Base-by-base conservation (phyloP, 2,113 vertebrate genomes). In the Eulemur rufifrons region DNA sequence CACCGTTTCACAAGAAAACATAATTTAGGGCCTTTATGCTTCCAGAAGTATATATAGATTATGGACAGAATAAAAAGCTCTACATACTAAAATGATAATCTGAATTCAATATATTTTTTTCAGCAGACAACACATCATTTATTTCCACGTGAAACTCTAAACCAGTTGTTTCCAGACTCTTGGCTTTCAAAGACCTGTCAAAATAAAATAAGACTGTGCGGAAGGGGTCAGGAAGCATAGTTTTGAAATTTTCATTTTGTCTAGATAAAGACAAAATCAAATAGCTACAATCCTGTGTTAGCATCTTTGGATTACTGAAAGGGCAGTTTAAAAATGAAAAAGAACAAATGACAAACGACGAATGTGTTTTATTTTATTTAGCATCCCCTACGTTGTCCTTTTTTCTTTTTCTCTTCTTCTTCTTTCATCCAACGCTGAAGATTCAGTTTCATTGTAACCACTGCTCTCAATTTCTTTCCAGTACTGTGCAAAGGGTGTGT, bases 171-270 rank as follows among this genome's bases (percentile, higher is more conserved):
- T 81, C 3, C 90, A 94, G 52, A 92, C 10, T 56, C 91, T 94
- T 83, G 34, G 12, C 17, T 96, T 64, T 52, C 39, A 78, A 34
- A 80, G 17, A 32, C 27, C 8, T 83, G 34, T 39, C 64, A 78
- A 86, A 95, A 77, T 76, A 77, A 95, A 88, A 78, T n/a, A n/a
- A 86, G 82, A 32, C 37, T 59, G 15, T 13, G 2, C 18, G 15
- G 6, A 29, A 29, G 27, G 59, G 61, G 20, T 80, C 11, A 64
- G 52, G 39, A 7, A 56, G 25, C 18, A 54, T 73, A 37, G 54
- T 82, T 85, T 86, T 34, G 18, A 84, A 50, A 83, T 76, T 77
- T 96, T 94, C 54, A 71, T 81, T 95, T 93, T 88, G 69, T 76
- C 9, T 29, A 76, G 63, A 34, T 77, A 83, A 95, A 85, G 12